Percentiles rank a stretch among this genome's conserved stretches.
phyloP scores from a whole-genome alignment of 1,140 invertebrate genomes.

The Drosophila murphyi region DNA sequence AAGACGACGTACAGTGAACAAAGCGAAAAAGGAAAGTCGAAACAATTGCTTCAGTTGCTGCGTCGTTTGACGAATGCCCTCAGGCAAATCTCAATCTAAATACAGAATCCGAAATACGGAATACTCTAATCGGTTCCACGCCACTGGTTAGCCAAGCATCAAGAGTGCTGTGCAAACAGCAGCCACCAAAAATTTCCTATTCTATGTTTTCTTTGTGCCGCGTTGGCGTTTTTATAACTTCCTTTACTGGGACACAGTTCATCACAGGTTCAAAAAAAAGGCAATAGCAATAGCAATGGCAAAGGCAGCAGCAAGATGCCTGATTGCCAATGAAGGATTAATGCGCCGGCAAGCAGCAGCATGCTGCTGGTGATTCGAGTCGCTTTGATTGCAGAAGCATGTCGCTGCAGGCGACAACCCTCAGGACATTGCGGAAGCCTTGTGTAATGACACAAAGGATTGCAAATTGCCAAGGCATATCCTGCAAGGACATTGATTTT shows the following conservation, averaged over 20 bases:
- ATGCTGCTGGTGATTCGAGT: constrained; percentile 56
- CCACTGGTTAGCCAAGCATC: constrained; percentile 69
- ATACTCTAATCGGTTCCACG: constrained; percentile 82
- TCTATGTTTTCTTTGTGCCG: constrained; percentile 76
- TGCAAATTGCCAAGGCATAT: constrained; percentile 80
- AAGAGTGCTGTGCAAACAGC: constrained; percentile 37
- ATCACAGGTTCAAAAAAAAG: constrained; percentile 61
- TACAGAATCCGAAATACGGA: constrained; percentile 62
- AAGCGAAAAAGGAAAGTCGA: constrained; percentile 62
- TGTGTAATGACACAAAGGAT: constrained; percentile 84
- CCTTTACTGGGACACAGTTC: constrained; percentile 61
- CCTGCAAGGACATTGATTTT: constrained; percentile 77
- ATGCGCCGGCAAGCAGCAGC: constrained; percentile 34
- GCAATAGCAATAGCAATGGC: neutral
- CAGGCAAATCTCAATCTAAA: constrained; percentile 74
- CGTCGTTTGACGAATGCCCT: constrained; percentile 77
- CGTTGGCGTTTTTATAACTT: constrained; percentile 81
- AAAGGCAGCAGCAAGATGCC: constrained; percentile 29
- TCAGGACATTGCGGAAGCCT: constrained; percentile 65
- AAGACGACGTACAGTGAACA: constrained; percentile 68
- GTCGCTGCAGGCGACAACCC: constrained; percentile 66
- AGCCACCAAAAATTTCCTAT: constrained; percentile 55
- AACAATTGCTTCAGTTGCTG: constrained; percentile 74
- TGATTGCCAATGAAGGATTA: constrained; percentile 83
- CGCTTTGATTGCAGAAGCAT: constrained; percentile 75